Conservation (phyloP, 2,113 vertebrate genomes). For the Rhineura floridana region DNA sequence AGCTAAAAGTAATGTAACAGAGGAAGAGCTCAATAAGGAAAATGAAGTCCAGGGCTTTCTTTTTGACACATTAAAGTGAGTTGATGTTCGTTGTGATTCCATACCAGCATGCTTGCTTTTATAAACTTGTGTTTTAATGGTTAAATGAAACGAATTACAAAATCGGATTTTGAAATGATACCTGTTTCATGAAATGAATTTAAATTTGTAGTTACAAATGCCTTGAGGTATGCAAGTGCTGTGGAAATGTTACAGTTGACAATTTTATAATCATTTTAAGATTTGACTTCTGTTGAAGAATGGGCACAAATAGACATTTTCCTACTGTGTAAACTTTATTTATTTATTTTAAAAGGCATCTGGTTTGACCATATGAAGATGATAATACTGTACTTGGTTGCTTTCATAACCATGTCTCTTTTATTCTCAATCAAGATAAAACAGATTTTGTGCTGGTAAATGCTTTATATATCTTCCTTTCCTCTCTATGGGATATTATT, state of each 20-base stretch:
- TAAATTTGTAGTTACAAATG: background rate
- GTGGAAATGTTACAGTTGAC: background rate
- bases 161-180: background rate
- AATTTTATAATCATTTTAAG: background rate
- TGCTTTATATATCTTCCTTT: too few relatives aligned
- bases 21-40: conserved; percentile 74
- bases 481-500: too few relatives aligned
- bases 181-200: background rate
- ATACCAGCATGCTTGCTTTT: background rate
- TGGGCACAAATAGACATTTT: background rate
- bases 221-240: background rate
- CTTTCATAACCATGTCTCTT: too few relatives aligned
- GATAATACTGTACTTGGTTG: background rate
- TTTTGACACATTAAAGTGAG: conserved; percentile 92
- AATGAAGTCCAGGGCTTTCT: conserved; percentile 93
- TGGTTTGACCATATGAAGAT: background rate
- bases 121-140: background rate
- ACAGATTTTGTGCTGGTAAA: background rate
- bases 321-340: background rate
- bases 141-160: background rate
- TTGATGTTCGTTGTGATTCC: conserved; percentile 34
- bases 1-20: conserved; percentile 78
- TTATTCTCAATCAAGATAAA: background rate
- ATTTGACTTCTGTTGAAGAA: background rate
- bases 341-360: background rate